Evolutionary conservation across 1,140 invertebrate genomes (phyloP).

Genomic region (Microplitis mediator): DNA sequence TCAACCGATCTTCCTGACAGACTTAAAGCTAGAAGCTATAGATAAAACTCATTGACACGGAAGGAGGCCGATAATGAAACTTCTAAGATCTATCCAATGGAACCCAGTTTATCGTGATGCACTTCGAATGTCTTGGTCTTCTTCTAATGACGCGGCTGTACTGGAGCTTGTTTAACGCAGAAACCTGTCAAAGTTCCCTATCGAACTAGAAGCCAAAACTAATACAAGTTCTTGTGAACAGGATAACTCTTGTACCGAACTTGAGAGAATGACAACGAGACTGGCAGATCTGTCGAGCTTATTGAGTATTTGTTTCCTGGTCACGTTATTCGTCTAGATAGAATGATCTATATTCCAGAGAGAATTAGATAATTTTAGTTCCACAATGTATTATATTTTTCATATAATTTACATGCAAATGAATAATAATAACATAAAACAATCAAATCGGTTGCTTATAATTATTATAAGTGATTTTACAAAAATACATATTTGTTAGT

Average conservation of each 20-base stretch:
- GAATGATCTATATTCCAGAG: too few species aligned
- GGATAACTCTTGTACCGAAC: not conserved
- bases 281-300: not conserved
- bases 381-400: not conserved
- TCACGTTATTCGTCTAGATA: not conserved
- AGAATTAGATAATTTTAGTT: too few species aligned
- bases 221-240: slow-evolving; percentile 15
- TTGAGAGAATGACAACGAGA: slow-evolving; percentile 1
- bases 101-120: slow-evolving; percentile 5
- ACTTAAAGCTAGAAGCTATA: not conserved
- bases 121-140: not conserved
- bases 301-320: not conserved
- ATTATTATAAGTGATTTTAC: too few species aligned
- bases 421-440: too few species aligned
- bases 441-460: too few species aligned
- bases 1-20: not conserved
- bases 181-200: slow-evolving; percentile 14
- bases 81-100: not conserved
- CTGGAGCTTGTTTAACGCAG: not conserved
- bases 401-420: not conserved
- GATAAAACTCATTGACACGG: slow-evolving; percentile 11
- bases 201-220: not conserved
- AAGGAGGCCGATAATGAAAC: slow-evolving; percentile 15
- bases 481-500: too few species aligned
- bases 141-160: not conserved